Evolutionary conservation across 2,113 vertebrate species (phyloP), one percentile per base, ranked within the genome.

Genomic region (Cyphomyrus discorhynchus): DNA sequence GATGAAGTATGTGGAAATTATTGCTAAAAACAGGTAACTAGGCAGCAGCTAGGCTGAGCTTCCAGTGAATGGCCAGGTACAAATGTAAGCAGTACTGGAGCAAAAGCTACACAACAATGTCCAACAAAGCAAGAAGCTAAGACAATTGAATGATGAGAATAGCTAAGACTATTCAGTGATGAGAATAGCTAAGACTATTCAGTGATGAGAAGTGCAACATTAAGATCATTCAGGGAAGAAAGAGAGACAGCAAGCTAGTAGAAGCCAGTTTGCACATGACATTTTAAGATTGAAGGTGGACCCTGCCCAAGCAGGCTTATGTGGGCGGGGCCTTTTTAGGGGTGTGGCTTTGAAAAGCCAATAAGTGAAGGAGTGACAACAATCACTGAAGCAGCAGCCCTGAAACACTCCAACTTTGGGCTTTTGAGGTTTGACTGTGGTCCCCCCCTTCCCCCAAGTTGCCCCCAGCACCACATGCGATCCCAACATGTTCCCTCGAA

Each of bases 401-500:
- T 27, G 62, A 62, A 74, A 35, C 42, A n/a, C 42, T 31, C 24
- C 87, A 47, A 66, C 3, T 27, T 49, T 27, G 87, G 62, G 19
- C 42, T 27, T 19, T 77, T 39, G 45, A n/a, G 58, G 6, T 62
- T 74, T 9, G 19, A n/a, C 87, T 62, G 42, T 21, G 53, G 89
- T 49, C 15, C 52, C 80, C 82, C 56, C 7, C 56, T 2, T 7
- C 24, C 17, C 89, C 86, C 83, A 91, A 90, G 92, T 89, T 58
- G 91, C 90, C 89, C 87, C 35, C 46, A 74, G 58, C 90, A 17
- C 89, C 42, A 91, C 89, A 89, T 89, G 92, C 82, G 82, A 39
- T 90, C 88, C 93, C 93, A 92, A 88, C 77, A 88, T 52, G 91
- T 89, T 49, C 62, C 31, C 62, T 84, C 50, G 77, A 84, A 89